Evolutionary conservation across 2,888 invertebrate species (phyloP).

Genomic region (Scaptomyza polygonia): DNA sequence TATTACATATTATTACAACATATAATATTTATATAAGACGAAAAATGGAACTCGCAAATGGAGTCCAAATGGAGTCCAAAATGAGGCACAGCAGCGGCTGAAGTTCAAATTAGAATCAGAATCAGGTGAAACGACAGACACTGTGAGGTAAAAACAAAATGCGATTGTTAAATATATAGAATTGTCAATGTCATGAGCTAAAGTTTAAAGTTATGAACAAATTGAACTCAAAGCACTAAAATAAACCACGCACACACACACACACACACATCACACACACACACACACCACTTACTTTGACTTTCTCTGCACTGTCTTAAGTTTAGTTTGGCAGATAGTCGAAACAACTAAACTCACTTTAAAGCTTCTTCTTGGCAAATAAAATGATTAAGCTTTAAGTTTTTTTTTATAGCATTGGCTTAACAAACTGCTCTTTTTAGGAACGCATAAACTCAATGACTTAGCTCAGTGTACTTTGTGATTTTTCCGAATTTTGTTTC

Average conservation of each 20-base stretch:
- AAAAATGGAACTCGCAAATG: constrained; percentile 12
- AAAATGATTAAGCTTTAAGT: background rate
- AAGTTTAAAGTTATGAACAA: constrained; percentile 24
- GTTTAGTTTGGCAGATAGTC: constrained; percentile 3
- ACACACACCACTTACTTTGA: constrained; percentile 10
- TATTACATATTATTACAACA: constrained; percentile 44
- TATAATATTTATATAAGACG: constrained; percentile 38
- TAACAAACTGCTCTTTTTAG: background rate
- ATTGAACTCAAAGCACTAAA: constrained; percentile 14
- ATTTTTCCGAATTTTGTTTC: constrained; percentile 4
- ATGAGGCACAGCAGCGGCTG: constrained; percentile 42
- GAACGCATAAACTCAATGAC: background rate
- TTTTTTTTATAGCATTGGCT: constrained; percentile 1
- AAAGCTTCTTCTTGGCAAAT: background rate
- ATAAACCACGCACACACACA: constrained; percentile 3
- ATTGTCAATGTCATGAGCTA: constrained; percentile 27
- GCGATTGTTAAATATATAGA: constrained; percentile 53
- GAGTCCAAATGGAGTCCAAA: constrained; percentile 37
- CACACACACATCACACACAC: background rate
- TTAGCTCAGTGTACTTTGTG: constrained; percentile 5
- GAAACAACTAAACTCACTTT: background rate
- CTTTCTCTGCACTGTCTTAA: constrained; percentile 10
- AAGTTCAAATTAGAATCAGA: constrained; percentile 67
- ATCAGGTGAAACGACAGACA: constrained; percentile 57
- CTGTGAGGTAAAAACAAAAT: constrained; percentile 9